Evolutionary conservation across 2,888 invertebrate species (phyloP), one percentile per base, ranked within the genome.

Genomic region (Neoascia interrupta): DNA sequence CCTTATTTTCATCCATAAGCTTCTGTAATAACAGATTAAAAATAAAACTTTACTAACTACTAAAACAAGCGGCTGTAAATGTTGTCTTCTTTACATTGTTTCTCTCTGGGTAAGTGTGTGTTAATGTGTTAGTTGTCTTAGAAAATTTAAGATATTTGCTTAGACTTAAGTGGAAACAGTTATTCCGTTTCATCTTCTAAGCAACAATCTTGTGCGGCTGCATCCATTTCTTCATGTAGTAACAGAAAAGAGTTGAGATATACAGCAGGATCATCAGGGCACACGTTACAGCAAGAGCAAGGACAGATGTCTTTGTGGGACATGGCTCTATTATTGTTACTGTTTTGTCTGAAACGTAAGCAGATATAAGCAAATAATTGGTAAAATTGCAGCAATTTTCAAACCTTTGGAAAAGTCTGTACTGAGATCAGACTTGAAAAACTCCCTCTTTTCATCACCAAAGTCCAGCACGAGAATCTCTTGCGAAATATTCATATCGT

Each of bases 401-500:
- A 1, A 88, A 94, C 94, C 94, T 91, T 93, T 94, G 85, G 90
- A 91, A 85, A 92, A 95, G 84, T 94, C 94, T 69, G 94, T 91
- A 82, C 94, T 93, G 73, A 94, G 92, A 85, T 95, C 95, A 81
- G 91, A 92, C 86, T 93, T 94, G 82, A 96, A 90, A 90, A 93
- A 96, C 82, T 95, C 95, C 39, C 92, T 91, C 88, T 95, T 95
- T 81, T 97, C 96, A 89, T 97, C 97, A 51, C 96, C 97, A 84
- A 96, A 96, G 90, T 97, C 97, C 82, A 97, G 90, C 1, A 97
- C 97, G 16, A 97, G 90, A 85, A 97, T 97, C 89, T 97, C 97
- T 88, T 97, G 97, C 39, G 97, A 97, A 79, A 97, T 92, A 82
- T 96, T 97, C 96, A 97, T 97, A 82, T 93, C 92, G 36, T 92